Base-by-base conservation (phyloP, 2,797 vertebrate genomes). In the Muscicapa comitata region DNA sequence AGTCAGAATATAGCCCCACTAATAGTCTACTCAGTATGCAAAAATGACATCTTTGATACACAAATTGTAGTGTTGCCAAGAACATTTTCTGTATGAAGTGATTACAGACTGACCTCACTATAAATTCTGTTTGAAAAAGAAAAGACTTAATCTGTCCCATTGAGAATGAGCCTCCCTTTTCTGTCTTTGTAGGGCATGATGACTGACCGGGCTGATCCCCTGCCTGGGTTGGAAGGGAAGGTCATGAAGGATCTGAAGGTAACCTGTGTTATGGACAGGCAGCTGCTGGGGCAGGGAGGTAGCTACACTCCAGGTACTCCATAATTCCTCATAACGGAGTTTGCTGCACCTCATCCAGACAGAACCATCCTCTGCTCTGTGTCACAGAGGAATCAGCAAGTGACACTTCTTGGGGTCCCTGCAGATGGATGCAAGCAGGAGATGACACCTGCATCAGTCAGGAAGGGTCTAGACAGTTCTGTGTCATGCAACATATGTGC, bases 401-500 rank as follows among this genome's bases (percentile, higher is more conserved):
- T 15, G 33, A 19, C 3, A 3, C 19, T 62, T 65, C 38, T 38
- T 29, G 13, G 21, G 42, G 35, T 13, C 17, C n/a, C 19, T 82
- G 26, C 40, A 71, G 29, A 54, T 38, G 33, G 29, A 51, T 48
- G 37, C 26, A 50, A 73, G 42, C 17, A 55, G 9, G 12, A 61
- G 4, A 29, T 20, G 28, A 25, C 7, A 28, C 31, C 58, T 33
- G 18, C 18, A 18, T 31, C 28, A 29, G 9, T 16, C 5, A 11
- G 24, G 19, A 86, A 58, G 13, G 10, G 14, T 65, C 20, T 35
- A 12, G 29, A 28, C 10, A 72, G 29, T 5, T 68, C 15, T 59
- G 19, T 26, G 12, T 19, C 25, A 17, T 38, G 13, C 19, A 48
- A 10, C 1, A 1, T 33, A 11, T 1, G 0, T 38, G 3, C 2